Conservation (phyloP, 2,797 vertebrate species). For the Hozukius guyotensis region DNA sequence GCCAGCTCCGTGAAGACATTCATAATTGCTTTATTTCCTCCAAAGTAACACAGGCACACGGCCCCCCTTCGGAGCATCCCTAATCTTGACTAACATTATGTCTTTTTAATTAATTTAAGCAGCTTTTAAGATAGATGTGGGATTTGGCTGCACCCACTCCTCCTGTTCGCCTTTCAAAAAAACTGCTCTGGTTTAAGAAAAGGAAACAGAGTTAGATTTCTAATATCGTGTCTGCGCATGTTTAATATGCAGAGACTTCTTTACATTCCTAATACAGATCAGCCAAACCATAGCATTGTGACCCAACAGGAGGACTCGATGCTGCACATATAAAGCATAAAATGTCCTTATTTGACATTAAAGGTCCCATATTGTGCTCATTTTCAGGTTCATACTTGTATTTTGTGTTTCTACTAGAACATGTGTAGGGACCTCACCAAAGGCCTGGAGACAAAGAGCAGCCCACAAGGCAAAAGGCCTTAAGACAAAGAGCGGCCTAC, state of each 20-base stretch:
- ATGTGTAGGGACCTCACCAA: too few relatives aligned
- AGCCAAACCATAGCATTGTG: not conserved
- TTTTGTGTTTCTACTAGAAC: too few relatives aligned
- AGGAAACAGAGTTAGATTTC: slow-evolving; percentile 4
- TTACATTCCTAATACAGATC: not conserved
- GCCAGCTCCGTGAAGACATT: slow-evolving; percentile 38
- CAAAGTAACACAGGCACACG: slow-evolving; percentile 37
- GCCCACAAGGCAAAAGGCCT: too few relatives aligned
- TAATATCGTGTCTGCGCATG: not conserved
- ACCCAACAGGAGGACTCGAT: too few relatives aligned
- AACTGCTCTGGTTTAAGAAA: slow-evolving; percentile 12
- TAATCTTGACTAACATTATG: slow-evolving; percentile 52
- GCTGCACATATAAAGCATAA: too few relatives aligned
- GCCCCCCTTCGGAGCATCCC: slow-evolving; percentile 36
- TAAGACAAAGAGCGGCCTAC: too few relatives aligned
- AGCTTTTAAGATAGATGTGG: slow-evolving; percentile 54
- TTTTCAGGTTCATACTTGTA: too few relatives aligned
- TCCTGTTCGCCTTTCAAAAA: not conserved
- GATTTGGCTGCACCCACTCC: slow-evolving; percentile 30
- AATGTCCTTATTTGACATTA: too few relatives aligned
- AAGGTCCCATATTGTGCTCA: too few relatives aligned
- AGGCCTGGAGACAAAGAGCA: too few relatives aligned
- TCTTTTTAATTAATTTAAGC: slow-evolving; percentile 70
- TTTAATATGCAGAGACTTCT: not conserved
- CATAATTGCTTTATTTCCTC: slow-evolving; percentile 63